Conservation (phyloP, 2,888 invertebrate species). For the Craniophora ligustri region DNA sequence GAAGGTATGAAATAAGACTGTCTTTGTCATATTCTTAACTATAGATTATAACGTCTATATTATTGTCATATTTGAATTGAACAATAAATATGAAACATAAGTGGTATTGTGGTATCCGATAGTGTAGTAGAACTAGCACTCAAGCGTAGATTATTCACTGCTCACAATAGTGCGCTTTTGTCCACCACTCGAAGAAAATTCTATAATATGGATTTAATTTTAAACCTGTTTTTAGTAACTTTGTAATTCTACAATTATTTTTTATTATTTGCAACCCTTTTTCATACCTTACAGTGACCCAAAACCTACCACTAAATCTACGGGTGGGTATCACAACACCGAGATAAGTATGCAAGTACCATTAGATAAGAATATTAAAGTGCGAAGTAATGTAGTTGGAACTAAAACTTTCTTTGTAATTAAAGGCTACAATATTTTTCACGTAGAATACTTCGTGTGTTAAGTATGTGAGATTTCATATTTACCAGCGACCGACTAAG, state of each 20-base stretch:
- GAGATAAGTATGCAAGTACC: slow-evolving; percentile 53
- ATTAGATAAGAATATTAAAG: slow-evolving; percentile 31
- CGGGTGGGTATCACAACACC: slow-evolving; percentile 67
- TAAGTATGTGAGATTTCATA: neutral
- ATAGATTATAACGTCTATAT: slow-evolving; percentile 23
- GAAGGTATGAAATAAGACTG: slow-evolving; percentile 53
- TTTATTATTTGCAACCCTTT: neutral
- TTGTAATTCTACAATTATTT: too few relatives aligned
- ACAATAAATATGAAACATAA: slow-evolving; percentile 22
- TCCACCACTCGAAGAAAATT: too few relatives aligned
- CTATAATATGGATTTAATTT: too few relatives aligned
- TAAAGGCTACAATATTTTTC: slow-evolving; percentile 11
- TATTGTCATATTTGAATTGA: slow-evolving; percentile 27
- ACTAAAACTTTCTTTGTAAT: slow-evolving; percentile 24
- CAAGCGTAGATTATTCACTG: neutral
- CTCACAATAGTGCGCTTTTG: too few relatives aligned
- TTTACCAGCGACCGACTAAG: neutral
- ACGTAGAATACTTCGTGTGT: neutral
- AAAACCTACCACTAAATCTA: slow-evolving; percentile 61
- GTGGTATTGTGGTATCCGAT: too few relatives aligned
- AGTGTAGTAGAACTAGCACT: neutral
- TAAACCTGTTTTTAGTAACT: too few relatives aligned
- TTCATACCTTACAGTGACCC: slow-evolving; percentile 58
- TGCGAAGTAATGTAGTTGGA: slow-evolving; percentile 35
- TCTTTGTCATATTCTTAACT: slow-evolving; percentile 9